Evolutionary conservation across 2,888 invertebrate genomes (phyloP).

Genomic region (Cyclophora punctaria): DNA sequence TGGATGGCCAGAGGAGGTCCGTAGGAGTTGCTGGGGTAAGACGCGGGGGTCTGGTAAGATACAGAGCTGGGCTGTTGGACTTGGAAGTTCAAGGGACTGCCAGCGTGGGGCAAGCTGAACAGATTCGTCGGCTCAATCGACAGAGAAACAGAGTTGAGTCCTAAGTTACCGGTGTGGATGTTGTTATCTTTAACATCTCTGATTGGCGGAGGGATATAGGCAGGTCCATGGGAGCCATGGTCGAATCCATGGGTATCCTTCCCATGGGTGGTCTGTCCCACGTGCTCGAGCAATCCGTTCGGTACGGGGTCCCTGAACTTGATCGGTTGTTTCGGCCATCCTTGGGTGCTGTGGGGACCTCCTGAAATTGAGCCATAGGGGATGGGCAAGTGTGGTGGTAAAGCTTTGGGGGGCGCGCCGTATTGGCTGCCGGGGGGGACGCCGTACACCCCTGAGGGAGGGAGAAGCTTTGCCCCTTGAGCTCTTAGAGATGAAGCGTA

Average conservation of each 20-base stretch:
- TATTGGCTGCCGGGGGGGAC: constrained; percentile 73
- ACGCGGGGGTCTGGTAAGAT: too few species aligned
- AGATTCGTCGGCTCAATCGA: constrained; percentile 68
- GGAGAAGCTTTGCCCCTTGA: constrained; percentile 66
- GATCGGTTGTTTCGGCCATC: constrained; percentile 77
- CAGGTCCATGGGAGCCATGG: constrained; percentile 61
- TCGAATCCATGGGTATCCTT: constrained; percentile 77
- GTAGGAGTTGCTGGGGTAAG: too few species aligned
- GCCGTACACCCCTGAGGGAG: constrained; percentile 78
- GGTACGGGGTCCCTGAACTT: constrained; percentile 85
- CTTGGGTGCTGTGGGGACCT: constrained; percentile 43
- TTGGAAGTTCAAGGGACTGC: constrained; percentile 68
- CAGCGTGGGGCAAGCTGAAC: constrained; percentile 68
- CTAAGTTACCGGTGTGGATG: constrained; percentile 37
- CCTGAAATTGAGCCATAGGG: constrained; percentile 62
- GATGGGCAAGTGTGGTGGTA: constrained; percentile 47
- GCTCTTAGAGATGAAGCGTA: constrained; percentile 52
- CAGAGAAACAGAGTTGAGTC: constrained; percentile 43
- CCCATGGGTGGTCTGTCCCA: constrained; percentile 77
- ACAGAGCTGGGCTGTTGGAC: constrained; percentile 18
- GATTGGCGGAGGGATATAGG: constrained; percentile 80
- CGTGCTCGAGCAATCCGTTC: constrained; percentile 78
- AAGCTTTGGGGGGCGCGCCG: constrained; percentile 52
- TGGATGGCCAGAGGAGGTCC: not conserved
- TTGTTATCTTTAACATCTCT: constrained; percentile 69